Base-by-base conservation (phyloP, 2,888 invertebrate species). In the Arge pagana region DNA sequence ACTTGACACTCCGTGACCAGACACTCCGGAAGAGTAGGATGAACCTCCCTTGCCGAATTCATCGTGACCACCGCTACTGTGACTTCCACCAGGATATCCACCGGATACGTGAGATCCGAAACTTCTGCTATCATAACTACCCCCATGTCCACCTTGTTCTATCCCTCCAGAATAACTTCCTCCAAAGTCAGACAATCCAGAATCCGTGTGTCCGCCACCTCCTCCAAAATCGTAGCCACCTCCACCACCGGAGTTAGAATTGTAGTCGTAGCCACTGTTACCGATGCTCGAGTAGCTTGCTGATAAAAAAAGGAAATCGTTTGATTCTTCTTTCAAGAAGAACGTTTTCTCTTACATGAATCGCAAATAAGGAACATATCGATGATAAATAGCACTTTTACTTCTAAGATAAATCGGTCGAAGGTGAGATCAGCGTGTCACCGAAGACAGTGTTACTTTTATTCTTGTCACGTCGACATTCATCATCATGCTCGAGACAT, bases 231-330 rank as follows among this genome's bases (percentile, higher is more conserved):
- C 35, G 43, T 41, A 51, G 16, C 50, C 43, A 43, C 42, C 50
- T 23, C 50, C 26, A 8, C 23, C 15, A 42, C n/a, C 45, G 4
- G 33, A 36, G 30, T 31, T 28, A 37, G 53, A 19, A 16, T 35
- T 54, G 40, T 61, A 62, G 30, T 62, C 63, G 5, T 65, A 59
- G 36, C 60, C 53, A 55, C 65, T 48, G 8, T 61, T 57, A 39
- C 60, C 63, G 2, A 42, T 33, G 41, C 57, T 55, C 50, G 54
- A 59, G 56, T 62, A 67, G 50, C 63, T 62, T 63, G 48, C 41
- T 55, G 31, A 19, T 11, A 28, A 8, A 7, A 28, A 8, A n/a
- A 7, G 7, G 28, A 48, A 26, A 37, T 16, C 28, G 7, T n/a
- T 28, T 28, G 7, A 28, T 28, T 28, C n/a, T 8, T 28, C n/a